phyloP scores from a whole-genome alignment of 2,888 invertebrate genomes.

The Biston stratarius region DNA sequence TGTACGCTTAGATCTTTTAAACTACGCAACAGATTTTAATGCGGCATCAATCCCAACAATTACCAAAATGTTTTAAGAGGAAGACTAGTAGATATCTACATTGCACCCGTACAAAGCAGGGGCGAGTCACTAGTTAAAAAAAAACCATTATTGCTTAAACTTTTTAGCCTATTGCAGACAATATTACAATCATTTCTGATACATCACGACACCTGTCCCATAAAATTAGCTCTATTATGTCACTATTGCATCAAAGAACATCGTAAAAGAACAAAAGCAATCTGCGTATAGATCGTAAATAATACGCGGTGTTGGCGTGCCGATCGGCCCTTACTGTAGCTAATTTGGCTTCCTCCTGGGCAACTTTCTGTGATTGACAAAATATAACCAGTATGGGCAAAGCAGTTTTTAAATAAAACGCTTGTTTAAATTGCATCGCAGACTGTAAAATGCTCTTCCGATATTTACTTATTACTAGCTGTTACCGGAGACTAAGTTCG shows the following conservation, averaged over 20 bases:
- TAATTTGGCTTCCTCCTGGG: conserved; percentile 25
- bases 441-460: not conserved
- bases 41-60: too few species aligned
- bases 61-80: too few species aligned
- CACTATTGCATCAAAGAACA: conserved; percentile 43
- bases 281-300: conserved; percentile 50
- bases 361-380: conserved; percentile 3
- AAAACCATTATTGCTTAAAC: not conserved
- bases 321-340: conserved; percentile 55
- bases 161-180: conserved; percentile 4
- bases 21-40: too few species aligned
- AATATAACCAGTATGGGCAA: conserved; percentile 15
- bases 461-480: too few species aligned
- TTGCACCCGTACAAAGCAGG: too few species aligned
- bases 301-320: conserved; percentile 65
- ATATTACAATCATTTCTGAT: not conserved
- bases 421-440: too few species aligned
- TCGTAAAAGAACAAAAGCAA: conserved; percentile 48
- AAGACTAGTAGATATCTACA: too few species aligned
- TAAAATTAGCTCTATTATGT: conserved; percentile 37
- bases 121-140: not conserved
- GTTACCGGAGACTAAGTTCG: too few species aligned
- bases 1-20: too few species aligned
- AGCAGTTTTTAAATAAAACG: not conserved
- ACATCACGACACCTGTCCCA: conserved; percentile 17